phyloP scores from a whole-genome alignment of 2,797 vertebrate genomes.

The Sebastes iracundus region DNA sequence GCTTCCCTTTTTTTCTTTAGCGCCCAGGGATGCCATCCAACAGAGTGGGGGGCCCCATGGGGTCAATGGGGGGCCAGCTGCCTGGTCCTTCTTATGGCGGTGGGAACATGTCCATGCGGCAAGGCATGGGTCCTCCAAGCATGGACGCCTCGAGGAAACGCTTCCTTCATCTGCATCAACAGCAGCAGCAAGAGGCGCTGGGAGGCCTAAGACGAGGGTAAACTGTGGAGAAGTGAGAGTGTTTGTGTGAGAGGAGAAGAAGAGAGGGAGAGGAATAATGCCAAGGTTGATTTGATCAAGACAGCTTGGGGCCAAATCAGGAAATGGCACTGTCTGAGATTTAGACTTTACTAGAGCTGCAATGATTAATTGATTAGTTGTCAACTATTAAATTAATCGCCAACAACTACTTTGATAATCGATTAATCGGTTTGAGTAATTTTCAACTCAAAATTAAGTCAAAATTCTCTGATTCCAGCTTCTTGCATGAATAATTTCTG shows the following conservation, averaged over 20 bases:
- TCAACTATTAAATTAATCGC: background rate
- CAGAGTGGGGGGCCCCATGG: conserved; percentile 87
- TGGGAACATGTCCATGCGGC: conserved; percentile 86
- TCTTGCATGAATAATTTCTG: too few relatives aligned
- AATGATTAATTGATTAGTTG: background rate
- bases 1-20: conserved; percentile 68
- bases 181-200: conserved; percentile 87
- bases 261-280: background rate
- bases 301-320: background rate
- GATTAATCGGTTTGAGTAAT: background rate
- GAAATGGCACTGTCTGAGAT: background rate
- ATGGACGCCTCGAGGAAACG: conserved; percentile 94
- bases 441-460: background rate
- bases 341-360: background rate
- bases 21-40: conserved; percentile 88
- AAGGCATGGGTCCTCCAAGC: conserved; percentile 89
- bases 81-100: conserved; percentile 88
- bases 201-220: conserved; percentile 90
- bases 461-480: background rate
- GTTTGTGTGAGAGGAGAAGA: conserved; percentile 13
- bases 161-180: conserved; percentile 89
- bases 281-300: background rate
- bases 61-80: conserved; percentile 88
- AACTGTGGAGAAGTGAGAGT: conserved; percentile 49
- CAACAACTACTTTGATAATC: background rate